These are phyloP conservation scores for Coelopa frigida DNA, from an alignment of 1,140 invertebrate genomes.

Conservation along the genomic window DNA sequence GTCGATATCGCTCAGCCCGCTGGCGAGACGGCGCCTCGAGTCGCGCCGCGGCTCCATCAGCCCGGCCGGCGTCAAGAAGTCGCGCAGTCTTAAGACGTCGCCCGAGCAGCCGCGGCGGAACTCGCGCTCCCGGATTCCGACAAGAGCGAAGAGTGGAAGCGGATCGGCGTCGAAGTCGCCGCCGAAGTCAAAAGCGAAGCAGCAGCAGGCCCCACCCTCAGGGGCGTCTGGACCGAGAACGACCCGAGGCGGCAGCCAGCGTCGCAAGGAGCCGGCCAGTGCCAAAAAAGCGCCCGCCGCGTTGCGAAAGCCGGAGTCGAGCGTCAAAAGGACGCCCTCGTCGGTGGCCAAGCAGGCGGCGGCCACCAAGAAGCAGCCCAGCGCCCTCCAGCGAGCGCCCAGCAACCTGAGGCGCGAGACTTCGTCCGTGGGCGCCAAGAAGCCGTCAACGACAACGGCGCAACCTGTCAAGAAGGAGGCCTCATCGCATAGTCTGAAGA, in stretches of 20 bases:
- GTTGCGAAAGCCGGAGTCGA: background rate
- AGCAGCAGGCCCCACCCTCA: no score
- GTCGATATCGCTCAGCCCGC: conserved; percentile 33
- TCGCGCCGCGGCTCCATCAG: conserved; percentile 24
- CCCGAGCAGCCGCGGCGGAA: conserved; percentile 14
- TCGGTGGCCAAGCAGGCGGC: conserved; percentile 19
- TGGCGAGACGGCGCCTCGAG: background rate
- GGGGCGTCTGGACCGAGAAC: no score
- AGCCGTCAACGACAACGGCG: conserved; percentile 1
- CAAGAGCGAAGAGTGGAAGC: conserved; percentile 10
- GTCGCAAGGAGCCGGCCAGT: conserved; percentile 34
- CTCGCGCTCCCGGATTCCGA: conserved; percentile 34
- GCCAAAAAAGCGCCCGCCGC: conserved; percentile 9
- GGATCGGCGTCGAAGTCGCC: conserved; percentile 16
- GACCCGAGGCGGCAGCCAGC: no score
- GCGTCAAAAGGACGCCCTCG: background rate
- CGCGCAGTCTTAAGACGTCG: no score
- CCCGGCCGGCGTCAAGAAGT: conserved; percentile 12
- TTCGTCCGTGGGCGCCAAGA: conserved; percentile 10
- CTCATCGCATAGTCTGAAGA: conserved; percentile 3
- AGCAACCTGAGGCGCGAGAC: conserved; percentile 9
- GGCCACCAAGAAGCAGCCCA: conserved; percentile 39
- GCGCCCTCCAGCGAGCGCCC: conserved; percentile 9
- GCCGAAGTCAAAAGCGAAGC: no score
- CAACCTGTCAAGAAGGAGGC: conserved; percentile 1